A percentile compares a stretch with the other conserved stretches of the same genome.
These are phyloP conservation scores for Phalacrocorax aristotelis DNA, from an alignment of 2,113 vertebrate genomes.

Conservation along the genomic window DNA sequence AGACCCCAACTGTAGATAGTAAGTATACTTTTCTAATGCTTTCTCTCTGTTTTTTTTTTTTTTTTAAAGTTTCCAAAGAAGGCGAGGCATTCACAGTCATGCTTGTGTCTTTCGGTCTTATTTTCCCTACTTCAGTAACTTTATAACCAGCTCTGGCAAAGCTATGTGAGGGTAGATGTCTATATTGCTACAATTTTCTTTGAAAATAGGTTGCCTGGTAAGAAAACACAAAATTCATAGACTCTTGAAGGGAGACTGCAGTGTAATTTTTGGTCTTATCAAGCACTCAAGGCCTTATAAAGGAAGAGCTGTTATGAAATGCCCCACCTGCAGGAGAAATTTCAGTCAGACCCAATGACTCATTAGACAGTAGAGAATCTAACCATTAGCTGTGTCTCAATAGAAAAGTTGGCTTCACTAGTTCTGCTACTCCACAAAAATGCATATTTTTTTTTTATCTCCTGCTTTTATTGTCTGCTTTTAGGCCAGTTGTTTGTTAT, in stretches of 20 bases:
- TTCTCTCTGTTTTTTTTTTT: background rate
- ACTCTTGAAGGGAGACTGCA: background rate
- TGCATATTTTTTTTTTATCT: fast-evolving
- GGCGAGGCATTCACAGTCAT: background rate
- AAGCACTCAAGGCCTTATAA: background rate
- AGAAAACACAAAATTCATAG: background rate
- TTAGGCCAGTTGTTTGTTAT: background rate
- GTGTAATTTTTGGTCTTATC: background rate
- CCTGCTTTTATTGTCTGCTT: background rate
- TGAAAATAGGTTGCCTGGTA: background rate
- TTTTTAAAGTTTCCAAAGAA: background rate
- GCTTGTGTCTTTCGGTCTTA: background rate
- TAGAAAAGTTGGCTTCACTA: background rate
- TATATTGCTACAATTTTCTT: background rate
- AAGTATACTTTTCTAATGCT: background rate
- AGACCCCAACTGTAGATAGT: background rate
- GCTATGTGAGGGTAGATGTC: background rate
- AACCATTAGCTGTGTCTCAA: background rate
- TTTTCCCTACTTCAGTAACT: background rate
- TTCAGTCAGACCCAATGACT: background rate
- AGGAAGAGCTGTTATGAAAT: background rate
- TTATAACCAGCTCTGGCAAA: background rate
- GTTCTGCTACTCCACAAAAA: background rate
- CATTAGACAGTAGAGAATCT: background rate
- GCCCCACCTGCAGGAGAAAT: background rate